These are phyloP conservation scores for Myotis lucifugus DNA, from an alignment of 2,113 vertebrate species.

Conservation along the genomic window DNA sequence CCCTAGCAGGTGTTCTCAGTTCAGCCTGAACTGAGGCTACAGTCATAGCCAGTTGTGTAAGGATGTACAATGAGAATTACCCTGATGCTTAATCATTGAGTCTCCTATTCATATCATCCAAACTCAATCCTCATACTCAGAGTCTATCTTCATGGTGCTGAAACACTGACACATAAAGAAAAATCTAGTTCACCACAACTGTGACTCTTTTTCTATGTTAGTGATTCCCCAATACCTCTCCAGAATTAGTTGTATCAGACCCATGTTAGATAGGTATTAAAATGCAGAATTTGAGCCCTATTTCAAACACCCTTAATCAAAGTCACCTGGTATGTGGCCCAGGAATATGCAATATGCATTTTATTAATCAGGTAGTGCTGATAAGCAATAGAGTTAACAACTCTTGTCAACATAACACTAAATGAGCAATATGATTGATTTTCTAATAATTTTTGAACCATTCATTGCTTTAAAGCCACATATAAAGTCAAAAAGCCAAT, in stretches of 20 bases:
- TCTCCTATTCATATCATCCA: neutral
- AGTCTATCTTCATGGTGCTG: neutral
- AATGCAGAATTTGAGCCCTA: constrained; percentile 1
- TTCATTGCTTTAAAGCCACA: constrained; percentile 1
- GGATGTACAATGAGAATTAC: neutral
- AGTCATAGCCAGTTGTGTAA: neutral
- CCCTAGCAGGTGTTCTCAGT: neutral
- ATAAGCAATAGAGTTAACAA: constrained; percentile 4
- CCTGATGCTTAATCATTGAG: neutral
- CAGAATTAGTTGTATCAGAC: neutral
- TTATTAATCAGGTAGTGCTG: constrained; percentile 31
- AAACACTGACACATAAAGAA: neutral
- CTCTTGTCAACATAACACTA: neutral
- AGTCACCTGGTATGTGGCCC: neutral
- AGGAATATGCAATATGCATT: neutral
- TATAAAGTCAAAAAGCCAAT: neutral
- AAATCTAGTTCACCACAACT: neutral
- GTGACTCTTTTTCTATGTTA: constrained; percentile 11
- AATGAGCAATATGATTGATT: neutral
- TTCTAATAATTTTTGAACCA: neutral
- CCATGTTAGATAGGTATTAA: neutral
- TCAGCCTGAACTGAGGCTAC: constrained; percentile 8
- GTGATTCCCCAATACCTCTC: neutral
- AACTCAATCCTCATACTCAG: neutral
- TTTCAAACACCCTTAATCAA: neutral